Base-by-base conservation (phyloP, 2,797 vertebrate genomes). In the Anolis apletophallus region DNA sequence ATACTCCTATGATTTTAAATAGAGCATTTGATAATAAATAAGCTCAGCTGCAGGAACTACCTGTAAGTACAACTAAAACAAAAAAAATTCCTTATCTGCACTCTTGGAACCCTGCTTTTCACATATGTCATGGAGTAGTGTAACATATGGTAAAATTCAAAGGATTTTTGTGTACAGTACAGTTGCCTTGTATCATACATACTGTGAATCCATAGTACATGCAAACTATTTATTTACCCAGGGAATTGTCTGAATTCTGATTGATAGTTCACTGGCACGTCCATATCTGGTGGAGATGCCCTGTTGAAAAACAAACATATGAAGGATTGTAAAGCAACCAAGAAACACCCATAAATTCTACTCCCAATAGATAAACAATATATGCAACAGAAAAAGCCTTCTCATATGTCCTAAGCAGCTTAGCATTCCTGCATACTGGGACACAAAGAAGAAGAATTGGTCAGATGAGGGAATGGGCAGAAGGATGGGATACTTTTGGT, bases 281-380 rank as follows among this genome's bases (percentile, higher is more conserved):
- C 64, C 40, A 32, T 23, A 29, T 21, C 2, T 29, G 72, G 9
- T 1, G 23, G n/a, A 61, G 59, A 17, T 80, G 3, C 40, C 1
- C 73, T 85, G 64, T 17, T 64, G 14, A 74, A 80, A 80, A 75
- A 29, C 23, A 77, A 77, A 78, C 3, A 36, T 21, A 78, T 64
- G 69, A 46, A 34, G 54, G n/a, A 71, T 19, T 46, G 12, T 55
- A 69, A 55, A 69, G 61, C 19, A 46, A 81, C 46, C 10, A 34
- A 8, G n/a, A 40, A 21, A 71, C 69, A 19, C 9, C 19, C 19
- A 23, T 19, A 21, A 57, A 50, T 4, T 34, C n/a, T 71, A 46
- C 5, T 83, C 54, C 21, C 19, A 34, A 3, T 6, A 16, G 23
- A 2, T 40, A 80, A 80, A 52, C 14, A 29, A 82, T 1, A 17